Conservation (phyloP, 2,113 vertebrate genomes). For the Myotis yumanensis region DNA sequence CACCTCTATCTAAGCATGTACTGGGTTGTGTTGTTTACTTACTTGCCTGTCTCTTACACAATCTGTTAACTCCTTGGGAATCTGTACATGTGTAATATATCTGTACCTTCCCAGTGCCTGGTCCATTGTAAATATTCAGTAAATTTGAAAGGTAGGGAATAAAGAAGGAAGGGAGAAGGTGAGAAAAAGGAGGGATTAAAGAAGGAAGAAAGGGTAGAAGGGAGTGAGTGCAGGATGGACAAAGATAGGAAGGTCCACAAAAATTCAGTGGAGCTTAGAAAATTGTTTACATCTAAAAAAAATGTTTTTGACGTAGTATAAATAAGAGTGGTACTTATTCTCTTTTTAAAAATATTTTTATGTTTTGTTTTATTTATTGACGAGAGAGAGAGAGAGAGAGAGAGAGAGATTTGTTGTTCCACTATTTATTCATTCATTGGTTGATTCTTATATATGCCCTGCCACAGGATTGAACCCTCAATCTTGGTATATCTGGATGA, state of each 20-base stretch:
- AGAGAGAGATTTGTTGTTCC: background rate
- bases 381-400: no score
- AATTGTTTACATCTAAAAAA: background rate
- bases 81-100: background rate
- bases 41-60: background rate
- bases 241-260: background rate
- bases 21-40: background rate
- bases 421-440: background rate
- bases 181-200: rapidly evolving
- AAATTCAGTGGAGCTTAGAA: background rate
- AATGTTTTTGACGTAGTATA: background rate
- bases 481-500: background rate
- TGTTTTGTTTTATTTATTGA: background rate
- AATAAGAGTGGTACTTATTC: background rate
- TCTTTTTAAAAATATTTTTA: background rate
- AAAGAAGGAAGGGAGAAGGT: background rate
- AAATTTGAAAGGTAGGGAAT: background rate
- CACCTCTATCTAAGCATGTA: background rate
- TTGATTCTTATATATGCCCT: background rate
- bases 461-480: background rate
- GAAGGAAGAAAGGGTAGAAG: rapidly evolving
- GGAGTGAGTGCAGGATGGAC: rapidly evolving
- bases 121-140: background rate
- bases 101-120: background rate
- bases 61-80: slow-evolving; percentile 90